Conservation (phyloP, 2,113 vertebrate genomes). For the Urocitellus parryii region DNA sequence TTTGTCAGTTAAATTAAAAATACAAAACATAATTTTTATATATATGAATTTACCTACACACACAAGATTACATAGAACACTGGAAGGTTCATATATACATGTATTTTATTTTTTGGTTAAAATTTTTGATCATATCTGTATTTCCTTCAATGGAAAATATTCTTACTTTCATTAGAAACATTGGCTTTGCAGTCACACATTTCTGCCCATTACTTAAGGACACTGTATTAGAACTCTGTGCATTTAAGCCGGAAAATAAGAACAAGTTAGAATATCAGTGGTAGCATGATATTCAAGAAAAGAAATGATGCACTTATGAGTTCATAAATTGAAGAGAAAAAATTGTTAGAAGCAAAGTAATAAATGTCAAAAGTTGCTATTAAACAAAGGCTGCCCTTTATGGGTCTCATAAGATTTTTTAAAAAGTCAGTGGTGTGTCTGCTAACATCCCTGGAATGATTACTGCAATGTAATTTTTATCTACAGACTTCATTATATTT, state of each 20-base stretch:
- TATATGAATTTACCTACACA: background rate
- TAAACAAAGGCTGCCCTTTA: constrained; percentile 86
- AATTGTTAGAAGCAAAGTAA: constrained; percentile 70
- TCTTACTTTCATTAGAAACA: background rate
- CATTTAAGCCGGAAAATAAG: constrained; percentile 70
- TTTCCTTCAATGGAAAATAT: background rate
- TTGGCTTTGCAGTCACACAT: background rate
- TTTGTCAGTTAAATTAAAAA: background rate
- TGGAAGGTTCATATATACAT: background rate
- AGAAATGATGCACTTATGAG: constrained; percentile 58
- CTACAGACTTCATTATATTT: constrained; percentile 56
- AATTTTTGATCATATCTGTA: background rate
- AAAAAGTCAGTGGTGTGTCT: constrained; percentile 19
- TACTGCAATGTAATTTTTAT: constrained; percentile 65
- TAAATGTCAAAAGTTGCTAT: constrained; percentile 85
- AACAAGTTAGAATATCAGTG: constrained; percentile 56
- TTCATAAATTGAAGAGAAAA: constrained; percentile 80
- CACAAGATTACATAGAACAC: background rate
- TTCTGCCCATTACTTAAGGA: constrained; percentile 9
- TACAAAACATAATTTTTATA: background rate
- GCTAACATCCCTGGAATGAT: constrained; percentile 43
- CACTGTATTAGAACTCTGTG: background rate
- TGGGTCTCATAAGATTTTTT: constrained; percentile 68
- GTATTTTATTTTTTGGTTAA: background rate
- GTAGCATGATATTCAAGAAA: constrained; percentile 59